Base-by-base conservation (phyloP, 2,888 invertebrate species). In the Xestobium rufovillosum region DNA sequence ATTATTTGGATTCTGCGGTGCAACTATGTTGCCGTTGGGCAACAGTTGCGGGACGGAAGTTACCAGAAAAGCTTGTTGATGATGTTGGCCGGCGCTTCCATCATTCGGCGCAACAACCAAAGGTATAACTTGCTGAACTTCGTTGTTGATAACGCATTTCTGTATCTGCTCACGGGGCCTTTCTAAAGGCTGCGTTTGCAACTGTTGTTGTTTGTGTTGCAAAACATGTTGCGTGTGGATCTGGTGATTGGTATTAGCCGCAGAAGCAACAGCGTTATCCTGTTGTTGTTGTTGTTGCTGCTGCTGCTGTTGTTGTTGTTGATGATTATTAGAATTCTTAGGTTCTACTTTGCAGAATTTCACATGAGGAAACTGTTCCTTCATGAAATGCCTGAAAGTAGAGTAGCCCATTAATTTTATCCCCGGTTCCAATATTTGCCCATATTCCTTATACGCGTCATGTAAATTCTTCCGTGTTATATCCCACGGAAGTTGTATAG, bases 331-430 rank as follows among this genome's bases (percentile, higher is more conserved):
- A 12, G 69, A 67, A 47, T 69, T 71, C 52, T 76, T 77, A 1
- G 75, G 75, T 42, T 79, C 80, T 10, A 70, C 55, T 53, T 72
- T 73, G 29, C 69, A 69, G 55, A 83, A 83, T 56, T 79, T 81
- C 3, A 83, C 79, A 51, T 83, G 78, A 1, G 84, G 83, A 60
- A 84, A 85, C 56, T 84, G 84, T 51, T 83, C 82, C 57, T 83
- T 83, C 78, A 85, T 80, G 56, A 84, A 85, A 50, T 83, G 78
- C 43, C 83, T 69, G 65, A 85, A 85, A 6, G 83, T 83, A 2
- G 83, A 82, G 53, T 83, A 85, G 0, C 84, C 83, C 83, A 85
- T 83, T 10, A 81, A 66, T 61, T 83, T 84, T 9, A 80, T 75
- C 35, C 76, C 76, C 0, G 80, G 79, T 51, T 80, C 79, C 34